phyloP scores from a whole-genome alignment of 2,888 invertebrate species.

The Ichneumoninae sp. region DNA sequence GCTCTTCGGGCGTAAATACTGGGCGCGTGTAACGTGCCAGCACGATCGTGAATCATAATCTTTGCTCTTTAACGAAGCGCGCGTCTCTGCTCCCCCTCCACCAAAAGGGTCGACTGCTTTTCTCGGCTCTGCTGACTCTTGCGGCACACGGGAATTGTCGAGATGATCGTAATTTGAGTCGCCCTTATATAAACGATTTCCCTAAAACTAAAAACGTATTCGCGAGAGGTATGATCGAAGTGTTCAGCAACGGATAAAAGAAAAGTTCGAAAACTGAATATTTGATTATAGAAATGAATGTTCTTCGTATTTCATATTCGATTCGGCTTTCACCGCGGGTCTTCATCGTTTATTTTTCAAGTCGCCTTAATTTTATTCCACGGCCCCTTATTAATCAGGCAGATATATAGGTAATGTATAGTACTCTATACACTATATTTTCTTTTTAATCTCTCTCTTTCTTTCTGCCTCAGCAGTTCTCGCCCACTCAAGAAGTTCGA shows the following conservation, averaged over 20 bases:
- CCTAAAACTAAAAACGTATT: neutral
- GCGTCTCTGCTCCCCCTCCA: conserved; percentile 56
- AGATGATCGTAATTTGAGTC: neutral
- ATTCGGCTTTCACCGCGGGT: conserved; percentile 34
- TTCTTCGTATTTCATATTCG: conserved; percentile 39
- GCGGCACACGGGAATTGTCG: conserved; percentile 27
- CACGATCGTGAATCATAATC: conserved; percentile 79
- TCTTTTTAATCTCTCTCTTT: conserved; percentile 16
- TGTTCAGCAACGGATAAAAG: conserved; percentile 34
- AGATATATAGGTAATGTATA: conserved; percentile 35
- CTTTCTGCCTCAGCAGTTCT: conserved; percentile 28
- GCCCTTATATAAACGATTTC: neutral
- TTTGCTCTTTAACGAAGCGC: conserved; percentile 74
- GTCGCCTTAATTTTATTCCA: conserved; percentile 46
- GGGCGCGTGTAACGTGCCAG: conserved; percentile 66
- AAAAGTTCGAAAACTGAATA: conserved; percentile 44
- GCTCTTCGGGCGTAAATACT: conserved; percentile 28
- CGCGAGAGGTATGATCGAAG: neutral
- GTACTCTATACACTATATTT: conserved; percentile 10
- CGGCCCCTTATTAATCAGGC: conserved; percentile 58
- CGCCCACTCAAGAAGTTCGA: conserved; percentile 66
- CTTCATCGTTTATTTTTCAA: conserved; percentile 55
- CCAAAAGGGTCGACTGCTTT: conserved; percentile 59
- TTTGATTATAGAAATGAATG: conserved; percentile 49
- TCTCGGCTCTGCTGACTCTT: conserved; percentile 30